phyloP scores from a whole-genome alignment of 2,797 vertebrate genomes.

The Hozukius guyotensis region DNA sequence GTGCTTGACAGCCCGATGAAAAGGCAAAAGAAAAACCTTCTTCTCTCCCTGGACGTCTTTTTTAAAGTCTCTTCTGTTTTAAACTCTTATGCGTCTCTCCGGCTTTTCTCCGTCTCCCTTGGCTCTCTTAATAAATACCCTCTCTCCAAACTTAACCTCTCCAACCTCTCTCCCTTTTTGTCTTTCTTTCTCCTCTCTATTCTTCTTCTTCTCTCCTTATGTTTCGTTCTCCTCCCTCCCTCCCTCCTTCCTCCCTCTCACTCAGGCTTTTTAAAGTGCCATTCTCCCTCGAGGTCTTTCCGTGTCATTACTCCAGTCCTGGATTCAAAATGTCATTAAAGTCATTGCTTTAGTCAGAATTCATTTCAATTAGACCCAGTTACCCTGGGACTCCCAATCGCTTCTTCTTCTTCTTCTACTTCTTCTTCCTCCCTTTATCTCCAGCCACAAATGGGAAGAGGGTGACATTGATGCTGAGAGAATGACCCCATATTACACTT shows the following conservation, averaged over 20 bases:
- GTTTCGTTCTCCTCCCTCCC: conserved; percentile 16
- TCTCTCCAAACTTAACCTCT: conserved; percentile 43
- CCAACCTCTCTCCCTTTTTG: conserved; percentile 21
- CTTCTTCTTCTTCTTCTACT: background rate
- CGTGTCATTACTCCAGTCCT: conserved; percentile 78
- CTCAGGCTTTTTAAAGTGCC: conserved; percentile 58
- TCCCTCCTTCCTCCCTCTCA: background rate
- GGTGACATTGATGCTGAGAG: background rate
- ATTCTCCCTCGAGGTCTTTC: conserved; percentile 53
- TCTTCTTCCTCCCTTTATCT: background rate
- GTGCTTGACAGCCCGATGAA: conserved; percentile 36
- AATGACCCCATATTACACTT: background rate
- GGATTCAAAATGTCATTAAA: conserved; percentile 80
- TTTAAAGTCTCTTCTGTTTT: conserved; percentile 20
- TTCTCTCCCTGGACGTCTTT: conserved; percentile 29
- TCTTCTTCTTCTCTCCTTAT: background rate
- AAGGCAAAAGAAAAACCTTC: conserved; percentile 14
- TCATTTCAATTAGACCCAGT: conserved; percentile 78
- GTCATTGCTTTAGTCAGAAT: conserved; percentile 78
- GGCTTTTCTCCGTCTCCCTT: conserved; percentile 23
- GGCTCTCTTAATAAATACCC: conserved; percentile 52
- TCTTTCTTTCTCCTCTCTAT: background rate
- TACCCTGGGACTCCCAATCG: conserved; percentile 65
- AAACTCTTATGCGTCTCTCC: conserved; percentile 22
- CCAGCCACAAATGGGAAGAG: background rate